phyloP scores from a whole-genome alignment of 2,113 vertebrate species.

The Corvus cornix region DNA sequence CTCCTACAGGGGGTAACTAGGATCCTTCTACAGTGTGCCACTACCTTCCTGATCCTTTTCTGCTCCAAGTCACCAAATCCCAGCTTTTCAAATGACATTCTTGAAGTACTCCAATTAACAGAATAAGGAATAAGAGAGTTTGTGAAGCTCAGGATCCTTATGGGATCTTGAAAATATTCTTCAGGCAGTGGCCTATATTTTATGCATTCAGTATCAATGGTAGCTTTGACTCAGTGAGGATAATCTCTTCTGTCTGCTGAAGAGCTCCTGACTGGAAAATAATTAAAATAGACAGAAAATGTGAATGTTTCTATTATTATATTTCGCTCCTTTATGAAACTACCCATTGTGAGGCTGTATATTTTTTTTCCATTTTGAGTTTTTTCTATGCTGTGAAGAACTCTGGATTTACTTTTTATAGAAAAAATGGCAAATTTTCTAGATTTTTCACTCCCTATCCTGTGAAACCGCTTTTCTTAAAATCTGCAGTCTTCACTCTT shows the following conservation, averaged over 20 bases:
- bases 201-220: not conserved
- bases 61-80: not conserved
- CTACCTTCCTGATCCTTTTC: not conserved
- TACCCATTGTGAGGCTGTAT: not conserved
- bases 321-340: not conserved
- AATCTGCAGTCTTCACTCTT: not conserved
- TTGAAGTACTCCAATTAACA: not conserved
- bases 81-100: not conserved
- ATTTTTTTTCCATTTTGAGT: not conserved
- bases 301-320: not conserved
- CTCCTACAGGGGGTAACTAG: not conserved
- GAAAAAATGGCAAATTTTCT: not conserved
- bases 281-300: not conserved
- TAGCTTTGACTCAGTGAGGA: not conserved
- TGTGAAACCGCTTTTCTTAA: not conserved
- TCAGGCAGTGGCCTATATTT: conserved; percentile 37
- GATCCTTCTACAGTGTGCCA: not conserved
- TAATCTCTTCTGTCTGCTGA: not conserved
- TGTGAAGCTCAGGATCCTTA: not conserved
- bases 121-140: not conserved
- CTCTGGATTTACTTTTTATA: not conserved
- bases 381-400: not conserved
- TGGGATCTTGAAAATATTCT: conserved; percentile 27
- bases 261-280: not conserved
- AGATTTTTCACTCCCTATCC: not conserved